Percentiles rank a stretch among this genome's conserved stretches.
phyloP scores from a whole-genome alignment of 2,888 invertebrate species.

The Chirona hameri region DNA sequence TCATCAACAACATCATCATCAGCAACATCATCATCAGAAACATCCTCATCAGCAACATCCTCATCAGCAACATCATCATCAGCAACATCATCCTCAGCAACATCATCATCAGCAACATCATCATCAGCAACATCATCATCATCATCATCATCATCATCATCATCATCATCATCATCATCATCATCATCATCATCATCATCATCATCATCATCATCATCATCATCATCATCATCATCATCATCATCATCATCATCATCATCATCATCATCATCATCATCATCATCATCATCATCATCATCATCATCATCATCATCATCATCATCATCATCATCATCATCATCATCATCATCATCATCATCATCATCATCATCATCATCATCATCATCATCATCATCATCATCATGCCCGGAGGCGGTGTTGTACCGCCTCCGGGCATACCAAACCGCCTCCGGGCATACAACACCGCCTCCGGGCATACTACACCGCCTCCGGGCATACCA shows the following conservation, averaged over 20 bases:
- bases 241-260: slow-evolving; percentile 22
- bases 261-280: slow-evolving; percentile 22
- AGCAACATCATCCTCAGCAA: no score
- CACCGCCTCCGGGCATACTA: no score
- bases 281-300: slow-evolving; percentile 22
- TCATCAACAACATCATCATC: no score
- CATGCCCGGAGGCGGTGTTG: no score
- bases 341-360: slow-evolving; percentile 22
- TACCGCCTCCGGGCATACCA: no score
- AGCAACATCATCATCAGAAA: no score
- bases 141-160: slow-evolving; percentile 22
- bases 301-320: slow-evolving; percentile 22
- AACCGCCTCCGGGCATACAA: no score
- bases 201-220: slow-evolving; percentile 22
- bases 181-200: slow-evolving; percentile 22
- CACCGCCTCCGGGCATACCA: no score
- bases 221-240: slow-evolving; percentile 22
- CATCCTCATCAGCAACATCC: no score
- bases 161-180: slow-evolving; percentile 22
- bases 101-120: no score
- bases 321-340: slow-evolving; percentile 22
- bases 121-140: no score
- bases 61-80: no score
- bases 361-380: slow-evolving; percentile 22
- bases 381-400: slow-evolving; percentile 22